Base-by-base conservation (phyloP, 2,113 vertebrate genomes). In the Stegastes partitus region DNA sequence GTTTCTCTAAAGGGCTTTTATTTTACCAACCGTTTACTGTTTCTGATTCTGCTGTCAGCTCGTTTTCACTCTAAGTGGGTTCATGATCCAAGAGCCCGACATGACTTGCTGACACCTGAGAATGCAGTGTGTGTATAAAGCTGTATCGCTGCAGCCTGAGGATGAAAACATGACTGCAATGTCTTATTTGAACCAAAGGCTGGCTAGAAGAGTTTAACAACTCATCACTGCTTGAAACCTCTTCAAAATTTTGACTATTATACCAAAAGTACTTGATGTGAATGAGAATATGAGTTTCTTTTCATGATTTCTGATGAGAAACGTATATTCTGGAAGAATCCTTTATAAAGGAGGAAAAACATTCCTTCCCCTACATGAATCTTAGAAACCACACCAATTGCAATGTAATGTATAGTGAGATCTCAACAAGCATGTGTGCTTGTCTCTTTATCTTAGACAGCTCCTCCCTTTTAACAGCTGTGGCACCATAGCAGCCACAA, bases 51-150 rank as follows among this genome's bases (percentile, higher is more conserved):
- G 31, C 83, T 78, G 78, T 91, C 87, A 79, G 77, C 64, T 83
- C 68, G 55, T 66, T 89, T 79, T 83, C 84, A 28, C 70, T 71
- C 59, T 71, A 49, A 89, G 77, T 71, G 73, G 76, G 79, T 90
- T 83, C 58, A 18, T 8, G 74, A 89, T 77, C 74, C 14, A 25
- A 21, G 49, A 78, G 86, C 80, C 78, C 23, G 39, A 78, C 81
- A 78, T 87, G 66, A 45, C 83, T 53, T 47, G 83, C 75, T 89
- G 88, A 91, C 83, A 83, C 77, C 69, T 83, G 70, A 87, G 87
- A 89, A 88, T 86, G 85, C 58, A 22, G 45, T 56, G 82, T 79
- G 79, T 84, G 84, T 81, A 86, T 81, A 73, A 74, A 72, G 75
- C 68, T 68, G 62, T 23, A 59, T 63, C 42, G 28, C 26, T 42